Base-by-base conservation (phyloP, 2,797 vertebrate species). In the Xiphophorus birchmanni region DNA sequence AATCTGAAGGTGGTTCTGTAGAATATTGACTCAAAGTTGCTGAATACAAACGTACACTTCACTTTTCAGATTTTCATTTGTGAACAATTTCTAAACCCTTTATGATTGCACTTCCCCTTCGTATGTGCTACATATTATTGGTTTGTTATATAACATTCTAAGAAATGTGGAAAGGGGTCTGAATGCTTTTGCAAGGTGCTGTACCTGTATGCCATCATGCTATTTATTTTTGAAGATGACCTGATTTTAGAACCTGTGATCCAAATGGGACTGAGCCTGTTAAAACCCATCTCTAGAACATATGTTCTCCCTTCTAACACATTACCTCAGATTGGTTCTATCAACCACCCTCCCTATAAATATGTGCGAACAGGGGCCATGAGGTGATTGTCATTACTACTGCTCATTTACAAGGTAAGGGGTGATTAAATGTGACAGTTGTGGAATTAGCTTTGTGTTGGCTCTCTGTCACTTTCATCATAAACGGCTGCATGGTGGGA, bases 401-500 rank as follows among this genome's bases (percentile, higher is more conserved):
- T 83, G 95, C 95, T 96, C 89, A 87, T 96, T 98, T 97, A 94
- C 90, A 93, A 96, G 95, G 96, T 95, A 97, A 95, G 95, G 96
- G 96, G 44, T 86, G 93, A 97, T 94, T 89, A 91, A 95, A 97
- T 96, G 95, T 97, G 97, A 97, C 97, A 97, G 96, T 92, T 93
- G 95, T 81, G 89, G 97, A 97, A 98, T 98, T 97, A 97, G 96
- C 94, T 97, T 97, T 97, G 96, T 94, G 95, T 90, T 90, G 93
- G 95, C 95, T 96, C 94, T 96, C 96, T 95, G 96, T 97, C 97
- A 97, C 95, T 97, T 97, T 97, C 96, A 95, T 97, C 90, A 90
- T 86, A 80, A 89, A 90, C 84, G 83, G 87, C 96, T 96, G 95
- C 96, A 95, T 95, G 93, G 95, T 93, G 96, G 96, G 96, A 96